phyloP scores from a whole-genome alignment of 2,888 invertebrate genomes.

The Epirrhoe alternata region DNA sequence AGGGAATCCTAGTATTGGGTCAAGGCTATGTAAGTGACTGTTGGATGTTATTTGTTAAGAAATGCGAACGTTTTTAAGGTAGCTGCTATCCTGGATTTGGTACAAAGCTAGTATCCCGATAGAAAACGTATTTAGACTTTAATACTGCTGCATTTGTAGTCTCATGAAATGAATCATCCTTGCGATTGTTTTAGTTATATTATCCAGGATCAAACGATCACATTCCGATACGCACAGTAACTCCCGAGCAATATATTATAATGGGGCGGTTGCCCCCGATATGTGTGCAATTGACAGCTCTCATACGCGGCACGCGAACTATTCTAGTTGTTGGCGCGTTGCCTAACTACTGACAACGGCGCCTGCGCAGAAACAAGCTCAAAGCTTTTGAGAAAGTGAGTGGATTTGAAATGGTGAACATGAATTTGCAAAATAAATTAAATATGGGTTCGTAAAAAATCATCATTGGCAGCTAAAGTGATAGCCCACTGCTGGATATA shows the following conservation, averaged over 20 bases:
- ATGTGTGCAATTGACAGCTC: constrained; percentile 67
- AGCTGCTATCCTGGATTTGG: no score
- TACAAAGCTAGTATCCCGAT: no score
- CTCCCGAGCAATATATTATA: constrained; percentile 12
- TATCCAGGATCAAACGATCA: constrained; percentile 7
- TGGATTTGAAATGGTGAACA: background rate
- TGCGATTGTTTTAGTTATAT: no score
- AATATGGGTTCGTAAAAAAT: no score
- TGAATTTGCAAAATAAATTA: background rate
- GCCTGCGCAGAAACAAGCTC: constrained; percentile 23
- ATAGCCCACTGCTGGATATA: no score
- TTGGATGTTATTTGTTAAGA: no score
- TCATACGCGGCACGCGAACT: constrained; percentile 68
- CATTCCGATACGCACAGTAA: background rate
- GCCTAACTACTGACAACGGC: constrained; percentile 57
- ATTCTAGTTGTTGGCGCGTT: constrained; percentile 74
- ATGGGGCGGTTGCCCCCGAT: constrained; percentile 61
- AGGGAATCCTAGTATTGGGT: no score
- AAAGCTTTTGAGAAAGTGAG: background rate
- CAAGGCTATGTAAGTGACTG: no score
- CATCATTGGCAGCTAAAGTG: no score
- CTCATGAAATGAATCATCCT: background rate
- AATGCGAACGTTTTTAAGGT: no score
- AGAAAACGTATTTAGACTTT: no score
- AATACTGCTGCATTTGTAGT: no score